Base-by-base conservation (phyloP, 2,797 vertebrate genomes). In the Sciurus vulgaris region DNA sequence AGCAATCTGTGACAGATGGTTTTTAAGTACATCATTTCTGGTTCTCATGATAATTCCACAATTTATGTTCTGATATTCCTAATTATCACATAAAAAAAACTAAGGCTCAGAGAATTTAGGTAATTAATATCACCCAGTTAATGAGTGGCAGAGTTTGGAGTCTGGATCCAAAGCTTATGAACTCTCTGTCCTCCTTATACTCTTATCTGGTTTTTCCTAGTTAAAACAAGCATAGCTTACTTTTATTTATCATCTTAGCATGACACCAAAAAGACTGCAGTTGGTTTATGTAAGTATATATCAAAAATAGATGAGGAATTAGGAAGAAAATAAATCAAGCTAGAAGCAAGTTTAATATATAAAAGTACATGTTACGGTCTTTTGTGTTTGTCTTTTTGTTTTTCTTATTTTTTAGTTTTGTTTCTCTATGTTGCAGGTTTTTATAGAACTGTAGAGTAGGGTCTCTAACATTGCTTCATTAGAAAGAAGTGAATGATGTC, bases 81-180 rank as follows among this genome's bases (percentile, higher is more conserved):
- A 69, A 56, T 74, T 89, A 92, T 84, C n/a, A 94, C 65, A 69
- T 88, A 26, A 44, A 10, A 30, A 30, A 96, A 91, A n/a, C n/a
- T 41, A 82, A 83, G 5, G 8, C 30, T 59, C 33, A n/a, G 87
- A 89, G 90, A 82, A 70, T 18, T 41, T 84, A n/a, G 63, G 28
- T 85, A 81, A 65, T 44, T 22, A 86, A 87, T 35, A 69, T 67
- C 49, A 85, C 13, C 76, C 59, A 30, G 22, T 84, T 72, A 78
- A 49, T 83, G 73, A 69, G 18, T 67, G 18, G 44, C 26, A 59
- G 65, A 92, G 44, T 35, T 85, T 83, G 24, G 17, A 81, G 13
- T 93, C 41, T 94, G 33, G n/a, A 83, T 86, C n/a, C 44, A 96
- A 86, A 78, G 67, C 12, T 78, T 69, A 63, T 63, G 30, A 22